These are phyloP conservation scores for Solenopsis invicta DNA, from an alignment of 1,140 invertebrate species.

Conservation along the genomic window DNA sequence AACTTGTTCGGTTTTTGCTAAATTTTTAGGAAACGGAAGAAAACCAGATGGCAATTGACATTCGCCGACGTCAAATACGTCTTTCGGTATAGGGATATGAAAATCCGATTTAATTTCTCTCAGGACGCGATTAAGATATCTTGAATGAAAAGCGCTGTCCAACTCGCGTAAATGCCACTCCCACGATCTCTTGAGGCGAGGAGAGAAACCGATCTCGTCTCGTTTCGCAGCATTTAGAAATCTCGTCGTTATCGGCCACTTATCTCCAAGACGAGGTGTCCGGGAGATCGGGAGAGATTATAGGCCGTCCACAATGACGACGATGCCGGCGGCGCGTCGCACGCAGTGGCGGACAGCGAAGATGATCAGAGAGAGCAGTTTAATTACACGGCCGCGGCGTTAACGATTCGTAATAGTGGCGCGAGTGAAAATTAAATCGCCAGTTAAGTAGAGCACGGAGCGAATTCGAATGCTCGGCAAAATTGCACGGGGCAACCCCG, in stretches of 20 bases:
- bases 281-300: not conserved
- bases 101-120: not conserved
- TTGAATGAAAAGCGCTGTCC: not conserved
- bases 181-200: constrained; percentile 7
- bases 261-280: not conserved
- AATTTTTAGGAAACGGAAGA: too few species aligned
- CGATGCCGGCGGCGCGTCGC: not conserved
- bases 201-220: constrained; percentile 44
- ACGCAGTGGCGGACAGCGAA: constrained; percentile 11
- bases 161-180: constrained; percentile 1
- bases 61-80: not conserved
- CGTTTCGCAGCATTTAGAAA: constrained; percentile 46
- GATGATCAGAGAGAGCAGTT: constrained; percentile 59
- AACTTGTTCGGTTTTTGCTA: too few species aligned
- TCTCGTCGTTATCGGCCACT: constrained; percentile 14
- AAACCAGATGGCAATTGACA: not conserved
- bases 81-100: not conserved
- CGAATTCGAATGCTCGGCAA: constrained; percentile 16
- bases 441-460: constrained; percentile 67
- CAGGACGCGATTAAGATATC: not conserved
- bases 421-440: constrained; percentile 64
- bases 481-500: constrained; percentile 26
- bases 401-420: constrained; percentile 17
- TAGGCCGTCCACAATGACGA: not conserved
- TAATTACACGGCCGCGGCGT: constrained; percentile 28